phyloP scores from a whole-genome alignment of 2,113 vertebrate genomes.

The Puma concolor region DNA sequence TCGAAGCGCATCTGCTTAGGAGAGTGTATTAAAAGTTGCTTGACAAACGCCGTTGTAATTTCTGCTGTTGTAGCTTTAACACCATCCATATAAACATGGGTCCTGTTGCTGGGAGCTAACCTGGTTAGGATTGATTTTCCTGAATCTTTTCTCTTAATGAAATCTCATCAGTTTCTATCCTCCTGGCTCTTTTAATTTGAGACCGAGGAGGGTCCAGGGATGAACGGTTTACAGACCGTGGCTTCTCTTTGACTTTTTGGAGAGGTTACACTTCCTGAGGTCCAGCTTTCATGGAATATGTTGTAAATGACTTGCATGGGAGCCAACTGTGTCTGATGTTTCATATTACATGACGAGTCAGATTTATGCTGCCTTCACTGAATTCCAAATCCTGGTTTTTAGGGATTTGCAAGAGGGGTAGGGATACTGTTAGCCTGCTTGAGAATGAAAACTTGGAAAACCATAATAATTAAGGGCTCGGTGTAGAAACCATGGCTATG shows the following conservation, averaged over 20 bases:
- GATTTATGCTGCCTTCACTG: background rate
- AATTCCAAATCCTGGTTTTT: slow-evolving; percentile 35
- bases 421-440: background rate
- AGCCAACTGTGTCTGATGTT: slow-evolving; percentile 32
- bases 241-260: background rate
- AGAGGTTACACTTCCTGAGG: background rate
- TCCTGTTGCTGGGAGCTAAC: background rate
- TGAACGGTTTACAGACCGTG: background rate
- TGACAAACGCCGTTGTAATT: background rate
- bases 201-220: background rate
- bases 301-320: slow-evolving; percentile 24
- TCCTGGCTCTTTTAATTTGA: slow-evolving; percentile 34
- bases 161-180: slow-evolving; percentile 33
- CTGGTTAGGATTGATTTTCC: slow-evolving; percentile 34
- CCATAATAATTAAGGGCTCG: background rate
- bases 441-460: slow-evolving; percentile 25
- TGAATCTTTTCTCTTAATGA: slow-evolving; percentile 46
- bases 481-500: background rate
- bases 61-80: background rate
- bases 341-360: slow-evolving; percentile 14
- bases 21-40: background rate
- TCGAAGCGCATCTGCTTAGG: background rate
- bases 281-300: background rate
- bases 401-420: background rate
- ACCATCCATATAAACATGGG: background rate